Evolutionary conservation across 2,888 invertebrate species (phyloP).

Genomic region (Margaritifera margaritifera): DNA sequence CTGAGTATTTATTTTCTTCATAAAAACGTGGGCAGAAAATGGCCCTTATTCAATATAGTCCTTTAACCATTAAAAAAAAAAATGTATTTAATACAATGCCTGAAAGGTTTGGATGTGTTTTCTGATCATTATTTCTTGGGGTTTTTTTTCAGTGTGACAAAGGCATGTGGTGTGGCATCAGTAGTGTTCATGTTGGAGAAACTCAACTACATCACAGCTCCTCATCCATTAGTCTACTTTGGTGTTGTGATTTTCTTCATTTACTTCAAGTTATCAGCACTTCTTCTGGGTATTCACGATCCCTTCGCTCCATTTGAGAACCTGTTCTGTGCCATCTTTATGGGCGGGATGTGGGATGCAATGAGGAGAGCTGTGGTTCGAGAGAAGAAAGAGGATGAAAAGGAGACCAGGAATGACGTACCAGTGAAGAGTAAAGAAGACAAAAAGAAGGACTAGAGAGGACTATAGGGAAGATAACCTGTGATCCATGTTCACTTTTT

Average conservation of each 20-base stretch:
- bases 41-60: too few species aligned
- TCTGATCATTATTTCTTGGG: constrained; percentile 47
- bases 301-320: constrained; percentile 99
- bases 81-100: too few species aligned
- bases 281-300: constrained; percentile 97
- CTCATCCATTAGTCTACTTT: constrained; percentile 97
- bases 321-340: constrained; percentile 87
- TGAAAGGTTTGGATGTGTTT: not conserved
- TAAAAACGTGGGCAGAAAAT: too few species aligned
- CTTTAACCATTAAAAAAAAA: too few species aligned
- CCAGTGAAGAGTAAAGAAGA: constrained; percentile 62
- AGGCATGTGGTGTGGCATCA: constrained; percentile 95
- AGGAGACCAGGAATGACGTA: constrained; percentile 52
- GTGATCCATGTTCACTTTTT: not conserved
- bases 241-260: constrained; percentile 98
- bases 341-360: constrained; percentile 99
- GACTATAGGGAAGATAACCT: not conserved
- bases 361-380: constrained; percentile 87
- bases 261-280: constrained; percentile 95
- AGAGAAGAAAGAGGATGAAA: constrained; percentile 57
- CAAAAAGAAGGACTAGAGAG: constrained; percentile 62
- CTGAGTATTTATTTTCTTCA: too few species aligned
- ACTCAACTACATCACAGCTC: constrained; percentile 95
- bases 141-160: constrained; percentile 86
- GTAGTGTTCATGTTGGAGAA: constrained; percentile 97